Percentiles rank a stretch among this genome's conserved stretches.
Conservation (phyloP, 1,140 invertebrate genomes). For the Aleiodes sp. region DNA sequence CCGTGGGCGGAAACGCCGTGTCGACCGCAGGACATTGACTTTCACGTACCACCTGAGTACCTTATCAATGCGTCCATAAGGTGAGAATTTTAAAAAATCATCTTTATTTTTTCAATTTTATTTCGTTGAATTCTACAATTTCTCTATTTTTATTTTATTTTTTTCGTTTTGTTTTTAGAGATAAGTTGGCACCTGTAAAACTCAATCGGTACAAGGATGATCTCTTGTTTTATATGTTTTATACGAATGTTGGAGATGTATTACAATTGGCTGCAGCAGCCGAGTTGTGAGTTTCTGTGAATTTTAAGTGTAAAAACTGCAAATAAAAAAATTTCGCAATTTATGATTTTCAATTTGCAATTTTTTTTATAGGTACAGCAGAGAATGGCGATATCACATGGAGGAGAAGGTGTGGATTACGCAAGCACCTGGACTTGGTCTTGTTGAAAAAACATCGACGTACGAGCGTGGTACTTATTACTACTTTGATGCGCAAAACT, state of each 20-base stretch:
- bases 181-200: conserved; percentile 94
- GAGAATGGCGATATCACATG: conserved; percentile 99
- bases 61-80: conserved; percentile 91
- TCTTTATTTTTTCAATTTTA: conserved; percentile 10
- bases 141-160: conserved; percentile 1
- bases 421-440: conserved; percentile 90
- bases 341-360: background rate
- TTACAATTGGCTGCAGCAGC: conserved; percentile 95
- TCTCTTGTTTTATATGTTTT: conserved; percentile 98
- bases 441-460: conserved; percentile 91
- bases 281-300: conserved; percentile 91
- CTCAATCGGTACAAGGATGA: conserved; percentile 98
- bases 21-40: conserved; percentile 98
- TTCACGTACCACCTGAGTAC: conserved; percentile 98
- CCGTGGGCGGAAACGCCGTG: conserved; percentile 98
- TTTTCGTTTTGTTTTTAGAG: conserved; percentile 67
- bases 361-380: conserved; percentile 78
- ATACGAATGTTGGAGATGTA: conserved; percentile 97
- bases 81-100: conserved; percentile 52
- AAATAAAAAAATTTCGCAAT: background rate
- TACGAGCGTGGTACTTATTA: conserved; percentile 99
- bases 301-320: conserved; percentile 23
- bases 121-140: conserved; percentile 3
- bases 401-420: conserved; percentile 99
- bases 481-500: conserved; percentile 97